Evolutionary conservation across 1,140 invertebrate species (phyloP).

Genomic region (Anastrepha obliqua): DNA sequence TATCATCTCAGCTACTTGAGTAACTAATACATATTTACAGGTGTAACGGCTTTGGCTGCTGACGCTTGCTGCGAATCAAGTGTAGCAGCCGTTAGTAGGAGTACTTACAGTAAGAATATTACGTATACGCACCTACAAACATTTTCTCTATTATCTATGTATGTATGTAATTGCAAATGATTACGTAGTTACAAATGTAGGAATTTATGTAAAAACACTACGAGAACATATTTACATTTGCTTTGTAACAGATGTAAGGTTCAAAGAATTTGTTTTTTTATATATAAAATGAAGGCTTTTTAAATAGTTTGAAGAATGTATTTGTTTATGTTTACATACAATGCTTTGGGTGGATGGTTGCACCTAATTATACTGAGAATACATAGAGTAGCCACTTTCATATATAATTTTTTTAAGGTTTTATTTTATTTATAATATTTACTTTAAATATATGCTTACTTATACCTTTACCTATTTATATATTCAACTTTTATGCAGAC

Average conservation of each 20-base stretch:
- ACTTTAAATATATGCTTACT: background rate
- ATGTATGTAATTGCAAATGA: background rate
- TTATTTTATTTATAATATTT: background rate
- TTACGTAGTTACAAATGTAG: background rate
- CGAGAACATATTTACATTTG: constrained; percentile 43
- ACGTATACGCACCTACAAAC: constrained; percentile 41
- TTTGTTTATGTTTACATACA: constrained; percentile 31
- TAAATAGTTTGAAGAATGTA: background rate
- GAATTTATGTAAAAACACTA: constrained; percentile 6
- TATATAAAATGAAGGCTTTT: background rate
- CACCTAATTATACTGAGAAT: background rate
- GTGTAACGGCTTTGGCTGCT: background rate
- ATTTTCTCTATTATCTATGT: background rate
- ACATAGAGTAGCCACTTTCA: background rate
- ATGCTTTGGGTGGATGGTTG: background rate
- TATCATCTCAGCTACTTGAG: constrained; percentile 1
- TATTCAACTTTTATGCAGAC: background rate
- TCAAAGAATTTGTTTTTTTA: background rate
- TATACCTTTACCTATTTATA: background rate
- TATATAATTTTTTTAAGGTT: background rate
- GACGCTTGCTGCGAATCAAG: background rate
- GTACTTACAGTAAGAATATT: background rate
- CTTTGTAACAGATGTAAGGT: background rate
- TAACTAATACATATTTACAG: constrained; percentile 46
- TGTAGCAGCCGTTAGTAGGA: background rate